A percentile compares a stretch with the other conserved stretches of the same genome.
phyloP scores from a whole-genome alignment of 2,113 vertebrate genomes.

The Martes martes region DNA sequence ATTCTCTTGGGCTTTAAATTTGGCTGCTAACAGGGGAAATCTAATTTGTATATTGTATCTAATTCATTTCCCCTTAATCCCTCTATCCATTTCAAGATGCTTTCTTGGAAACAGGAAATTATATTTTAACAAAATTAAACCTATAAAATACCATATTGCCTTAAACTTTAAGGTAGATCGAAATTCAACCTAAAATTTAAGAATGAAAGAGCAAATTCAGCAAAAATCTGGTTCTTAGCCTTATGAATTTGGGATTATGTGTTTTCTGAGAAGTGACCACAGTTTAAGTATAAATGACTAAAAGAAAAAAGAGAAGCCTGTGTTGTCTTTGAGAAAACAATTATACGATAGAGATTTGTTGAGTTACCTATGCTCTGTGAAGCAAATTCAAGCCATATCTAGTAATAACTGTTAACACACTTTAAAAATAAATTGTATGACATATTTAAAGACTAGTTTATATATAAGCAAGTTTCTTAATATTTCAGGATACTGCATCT shows the following conservation, averaged over 20 bases:
- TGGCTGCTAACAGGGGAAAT: constrained; percentile 11
- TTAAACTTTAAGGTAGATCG: constrained; percentile 26
- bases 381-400: neutral
- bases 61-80: constrained; percentile 38
- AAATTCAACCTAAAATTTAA: constrained; percentile 45
- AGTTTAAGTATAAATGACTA: constrained; percentile 10
- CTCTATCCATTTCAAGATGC: constrained; percentile 27
- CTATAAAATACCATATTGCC: neutral
- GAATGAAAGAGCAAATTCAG: constrained; percentile 36
- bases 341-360: neutral
- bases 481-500: neutral
- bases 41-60: constrained; percentile 35
- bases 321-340: constrained; percentile 7
- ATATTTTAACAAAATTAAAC: constrained; percentile 17
- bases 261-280: constrained; percentile 28
- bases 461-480: neutral
- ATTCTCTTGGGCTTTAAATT: constrained; percentile 38
- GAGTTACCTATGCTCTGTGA: neutral
- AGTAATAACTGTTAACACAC: neutral
- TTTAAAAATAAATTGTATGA: constrained; percentile 36
- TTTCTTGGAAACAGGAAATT: constrained; percentile 51
- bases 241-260: neutral
- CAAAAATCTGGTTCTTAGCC: neutral
- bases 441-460: neutral
- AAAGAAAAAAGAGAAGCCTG: neutral